Evolutionary conservation across 2,888 invertebrate genomes (phyloP).

Genomic region (Machimus atricapillus): DNA sequence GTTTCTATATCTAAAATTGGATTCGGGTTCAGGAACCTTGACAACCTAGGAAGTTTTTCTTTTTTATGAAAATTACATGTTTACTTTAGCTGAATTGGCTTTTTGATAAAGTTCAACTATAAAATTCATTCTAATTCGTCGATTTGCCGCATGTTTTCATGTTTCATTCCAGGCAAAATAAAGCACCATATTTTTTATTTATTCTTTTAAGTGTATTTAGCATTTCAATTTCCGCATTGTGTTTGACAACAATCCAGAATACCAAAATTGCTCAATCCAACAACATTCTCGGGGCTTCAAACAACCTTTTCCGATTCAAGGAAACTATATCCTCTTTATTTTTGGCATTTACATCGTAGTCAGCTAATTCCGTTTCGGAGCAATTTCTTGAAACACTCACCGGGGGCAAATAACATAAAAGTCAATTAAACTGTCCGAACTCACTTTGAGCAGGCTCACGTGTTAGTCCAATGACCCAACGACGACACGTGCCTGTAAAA

Average conservation of each 20-base stretch:
- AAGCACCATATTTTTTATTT: no score
- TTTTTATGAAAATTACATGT: no score
- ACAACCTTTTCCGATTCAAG: background rate
- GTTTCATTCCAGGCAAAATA: no score
- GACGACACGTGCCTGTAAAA: background rate
- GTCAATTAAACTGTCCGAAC: background rate
- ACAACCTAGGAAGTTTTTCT: background rate
- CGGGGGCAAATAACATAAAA: background rate
- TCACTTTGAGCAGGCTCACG: background rate
- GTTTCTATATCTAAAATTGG: background rate
- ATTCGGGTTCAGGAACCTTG: background rate
- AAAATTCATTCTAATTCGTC: no score
- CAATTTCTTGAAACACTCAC: background rate
- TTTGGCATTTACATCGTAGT: background rate
- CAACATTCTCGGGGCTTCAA: background rate
- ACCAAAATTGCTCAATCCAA: background rate
- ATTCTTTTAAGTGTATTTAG: no score
- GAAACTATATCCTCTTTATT: background rate
- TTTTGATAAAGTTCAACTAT: no score
- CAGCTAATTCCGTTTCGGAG: background rate
- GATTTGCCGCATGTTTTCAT: no score
- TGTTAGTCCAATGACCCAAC: background rate
- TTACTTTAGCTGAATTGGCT: no score
- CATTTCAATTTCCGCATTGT: no score
- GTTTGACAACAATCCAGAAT: background rate